Evolutionary conservation across 2,888 invertebrate species (phyloP).

Genomic region (Lycocerus yunnanus): DNA sequence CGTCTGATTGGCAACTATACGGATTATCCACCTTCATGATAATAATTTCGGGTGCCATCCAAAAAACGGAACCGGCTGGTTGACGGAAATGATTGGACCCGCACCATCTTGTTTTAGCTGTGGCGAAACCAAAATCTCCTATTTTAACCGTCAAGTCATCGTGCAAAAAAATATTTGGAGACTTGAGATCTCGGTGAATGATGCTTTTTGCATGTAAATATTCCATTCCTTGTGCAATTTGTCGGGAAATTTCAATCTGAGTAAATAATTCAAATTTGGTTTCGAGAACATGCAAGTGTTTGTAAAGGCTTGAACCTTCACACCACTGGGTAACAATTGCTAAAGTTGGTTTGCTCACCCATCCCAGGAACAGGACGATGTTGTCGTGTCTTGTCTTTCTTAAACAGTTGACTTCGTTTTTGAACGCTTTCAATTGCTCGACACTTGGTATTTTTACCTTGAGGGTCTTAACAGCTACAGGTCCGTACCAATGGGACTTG

Average conservation of each 20-base stretch:
- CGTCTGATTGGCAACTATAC: constrained; percentile 97
- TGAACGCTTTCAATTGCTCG: constrained; percentile 96
- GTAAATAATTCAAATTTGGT: constrained; percentile 90
- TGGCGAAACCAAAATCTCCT: constrained; percentile 96
- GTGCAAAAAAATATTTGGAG: constrained; percentile 98
- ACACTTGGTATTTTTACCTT: constrained; percentile 97
- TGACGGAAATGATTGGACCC: constrained; percentile 92
- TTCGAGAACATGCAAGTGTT: constrained; percentile 96
- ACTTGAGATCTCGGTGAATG: constrained; percentile 97
- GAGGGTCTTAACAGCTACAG: constrained; percentile 96
- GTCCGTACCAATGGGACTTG: constrained; percentile 97
- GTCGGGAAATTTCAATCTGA: constrained; percentile 93
- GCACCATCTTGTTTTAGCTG: constrained; percentile 96
- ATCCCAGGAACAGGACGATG: constrained; percentile 98
- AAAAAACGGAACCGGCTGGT: constrained; percentile 93
- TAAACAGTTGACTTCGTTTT: constrained; percentile 96
- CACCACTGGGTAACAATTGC: constrained; percentile 99
- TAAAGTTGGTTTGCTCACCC: constrained; percentile 92
- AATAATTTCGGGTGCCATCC: constrained; percentile 99
- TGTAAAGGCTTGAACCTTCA: constrained; percentile 96
- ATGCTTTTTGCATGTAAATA: constrained; percentile 99
- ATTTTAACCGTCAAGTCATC: constrained; percentile 99
- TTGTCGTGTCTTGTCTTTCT: constrained; percentile 96
- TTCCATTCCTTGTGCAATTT: constrained; percentile 99
- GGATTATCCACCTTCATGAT: constrained; percentile 96